Evolutionary conservation across 1,140 invertebrate genomes (phyloP), one percentile per base, ranked within the genome.

Genomic region (Drosophila watanabei): DNA sequence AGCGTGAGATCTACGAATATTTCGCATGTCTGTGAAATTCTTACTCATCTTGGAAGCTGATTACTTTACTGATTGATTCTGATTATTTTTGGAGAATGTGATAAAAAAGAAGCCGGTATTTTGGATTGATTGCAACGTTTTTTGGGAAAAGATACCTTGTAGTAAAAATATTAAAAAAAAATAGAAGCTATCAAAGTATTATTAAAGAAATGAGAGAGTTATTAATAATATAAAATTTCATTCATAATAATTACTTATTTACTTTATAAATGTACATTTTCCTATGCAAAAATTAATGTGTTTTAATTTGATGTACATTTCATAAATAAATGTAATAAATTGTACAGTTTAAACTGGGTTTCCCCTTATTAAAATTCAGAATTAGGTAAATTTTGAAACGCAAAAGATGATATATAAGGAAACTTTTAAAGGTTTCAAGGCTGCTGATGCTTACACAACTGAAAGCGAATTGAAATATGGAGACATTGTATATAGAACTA

Each of bases 381-480:
- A 14, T 24, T 41, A 41, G 14, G 8, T 33, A 14, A 30, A 63
- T 64, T 51, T 59, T 60, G 16, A 60, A 45, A 59, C 70, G 66
- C 54, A 73, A 51, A 72, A 37, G 13, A 9, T 28, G 10, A 48
- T 39, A n/a, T 28, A 52, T 51, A n/a, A 39, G 28, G 13, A 37
- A 68, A 69, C 10, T 30, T 63, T 11, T 18, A 13, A 49, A 30
- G 37, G 8, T 59, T 68, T 58, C 46, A 51, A 52, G 70, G 46
- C 32, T 32, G 5, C 30, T 18, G 70, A 16, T 68, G 64, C 66
- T 79, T 79, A 72, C 77, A 79, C 76, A 79, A 79, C 56, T 79
- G 66, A 28, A 64, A 48, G 16, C 35, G 8, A 62, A 41, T 72
- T 51, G 32, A 60, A 75, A 73, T 45, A 68, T 70, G 48, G 62